Evolutionary conservation across 2,888 invertebrate species (phyloP), one percentile per base, ranked within the genome.

Genomic region (Orchesella flavescens): DNA sequence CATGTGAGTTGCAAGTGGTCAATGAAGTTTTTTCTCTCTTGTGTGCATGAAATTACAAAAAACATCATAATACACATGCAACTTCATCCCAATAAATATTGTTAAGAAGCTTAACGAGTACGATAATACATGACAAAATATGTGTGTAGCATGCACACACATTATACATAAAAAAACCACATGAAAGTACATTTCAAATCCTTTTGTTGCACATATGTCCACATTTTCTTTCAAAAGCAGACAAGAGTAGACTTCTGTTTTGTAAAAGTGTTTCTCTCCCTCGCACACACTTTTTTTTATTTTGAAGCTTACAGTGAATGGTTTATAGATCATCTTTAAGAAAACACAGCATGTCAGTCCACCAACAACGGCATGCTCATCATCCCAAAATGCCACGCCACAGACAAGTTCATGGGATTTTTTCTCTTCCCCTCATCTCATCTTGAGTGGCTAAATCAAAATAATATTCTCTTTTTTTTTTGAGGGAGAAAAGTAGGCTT

Each of bases 401-500:
- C 53, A 75, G 65, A 75, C 65, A 75, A 75, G 75, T 65, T 75
- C 75, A 75, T 55, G 55, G 65, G 43, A 57, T 76, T 74, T 34
- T 43, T 57, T 65, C 57, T 24, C 53, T 68, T 57, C 34, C 17
- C 17, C 13, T 49, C 43, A 19, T 68, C 24, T 68, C 44, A 68
- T 19, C 43, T 15, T 21, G 71, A 78, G 61, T 66, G 77, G 69
- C 23, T 55, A 43, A 76, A 76, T 76, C 53, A 76, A 76, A 77
- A 68, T 68, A 49, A 71, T 57, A 34, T 49, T 49, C 34, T 34
- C 34, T 34, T 34, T 34, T n/a, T n/a, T 68, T 71, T 55, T 57
- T 24, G 7, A 44, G 34, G 59, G 78, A 72, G 75, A 76, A 82
- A 82, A 82, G 76, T 82, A 82, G 82, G 82, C 34, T 82, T 82